A percentile compares a stretch with the other conserved stretches of the same genome.
Conservation (phyloP, 2,888 invertebrate genomes). For the Yponomeuta plumbellus region DNA sequence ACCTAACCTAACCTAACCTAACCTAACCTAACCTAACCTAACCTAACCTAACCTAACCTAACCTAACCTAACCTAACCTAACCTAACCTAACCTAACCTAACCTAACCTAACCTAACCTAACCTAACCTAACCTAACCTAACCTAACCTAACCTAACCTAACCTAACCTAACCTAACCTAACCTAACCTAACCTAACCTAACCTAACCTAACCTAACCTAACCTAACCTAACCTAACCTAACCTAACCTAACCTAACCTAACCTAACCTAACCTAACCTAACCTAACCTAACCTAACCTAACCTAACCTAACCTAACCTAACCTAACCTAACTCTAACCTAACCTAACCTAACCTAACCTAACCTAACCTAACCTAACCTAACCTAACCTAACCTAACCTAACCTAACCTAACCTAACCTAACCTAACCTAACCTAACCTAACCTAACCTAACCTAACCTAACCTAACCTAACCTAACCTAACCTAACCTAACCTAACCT, state of each 20-base stretch:
- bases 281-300: slow-evolving; percentile 22
- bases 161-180: slow-evolving; percentile 21
- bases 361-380: slow-evolving; percentile 22
- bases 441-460: slow-evolving; percentile 22
- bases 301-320: slow-evolving; percentile 22
- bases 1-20: slow-evolving; percentile 25
- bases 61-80: slow-evolving; percentile 23
- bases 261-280: slow-evolving; percentile 21
- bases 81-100: slow-evolving; percentile 20
- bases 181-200: slow-evolving; percentile 21
- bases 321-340: slow-evolving; percentile 4
- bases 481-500: slow-evolving; percentile 22
- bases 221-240: slow-evolving; percentile 20
- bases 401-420: slow-evolving; percentile 22
- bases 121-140: slow-evolving; percentile 22
- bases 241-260: slow-evolving; percentile 21
- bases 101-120: slow-evolving; percentile 19
- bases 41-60: slow-evolving; percentile 22
- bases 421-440: slow-evolving; percentile 21
- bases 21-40: slow-evolving; percentile 18
- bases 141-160: slow-evolving; percentile 22
- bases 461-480: slow-evolving; percentile 23
- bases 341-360: slow-evolving; percentile 19
- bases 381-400: slow-evolving; percentile 22
- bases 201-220: slow-evolving; percentile 21